Evolutionary conservation across 2,113 vertebrate genomes (phyloP), one percentile per base, ranked within the genome.

Genomic region (Lepus timidus): DNA sequence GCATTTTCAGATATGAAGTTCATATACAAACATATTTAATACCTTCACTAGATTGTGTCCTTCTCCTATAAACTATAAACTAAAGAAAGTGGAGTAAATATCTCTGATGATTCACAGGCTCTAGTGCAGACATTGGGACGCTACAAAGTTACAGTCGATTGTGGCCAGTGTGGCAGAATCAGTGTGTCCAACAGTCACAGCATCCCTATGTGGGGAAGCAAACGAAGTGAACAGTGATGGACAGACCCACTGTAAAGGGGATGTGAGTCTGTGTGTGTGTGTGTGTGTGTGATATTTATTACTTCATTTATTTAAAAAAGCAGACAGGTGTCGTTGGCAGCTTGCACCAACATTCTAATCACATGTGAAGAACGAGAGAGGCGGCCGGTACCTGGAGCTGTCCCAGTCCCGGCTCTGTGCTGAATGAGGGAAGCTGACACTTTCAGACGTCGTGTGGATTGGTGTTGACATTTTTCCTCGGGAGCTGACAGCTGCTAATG

Each of bases 401-500:
- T 85, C 76, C 85, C 64, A 67, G 86, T 96, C 91, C 97, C 95
- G 79, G 78, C 95, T 97, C 92, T 64, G 65, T 96, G 96, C 97
- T 95, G 97, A 97, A 98, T 97, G 95, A 96, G 52, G 96, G 96
- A 98, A 98, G 29, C 84, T 73, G 93, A 98, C 98, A 98, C 97
- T 95, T 97, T 98, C 93, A 97, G 97, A 97, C 97, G 95, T 90
- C 97, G 96, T 96, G 97, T 97, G 98, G 97, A 97, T 97, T 96
- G 96, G 62, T 95, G 93, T 44, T 97, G 97, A 97, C 92, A 96
- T 89, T 96, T 97, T 95, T 94, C 93, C 93, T 97, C 96, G 71
- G 62, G 93, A 87, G 76, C 95, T 98, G 98, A 97, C 98, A 98
- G 96, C 93, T 98, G 97, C 92, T 98, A 98, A 98, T 97, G 93